A percentile compares a stretch with the other conserved stretches of the same genome.
phyloP scores from a whole-genome alignment of 2,888 invertebrate genomes.

The Nephrotoma appendiculata region DNA sequence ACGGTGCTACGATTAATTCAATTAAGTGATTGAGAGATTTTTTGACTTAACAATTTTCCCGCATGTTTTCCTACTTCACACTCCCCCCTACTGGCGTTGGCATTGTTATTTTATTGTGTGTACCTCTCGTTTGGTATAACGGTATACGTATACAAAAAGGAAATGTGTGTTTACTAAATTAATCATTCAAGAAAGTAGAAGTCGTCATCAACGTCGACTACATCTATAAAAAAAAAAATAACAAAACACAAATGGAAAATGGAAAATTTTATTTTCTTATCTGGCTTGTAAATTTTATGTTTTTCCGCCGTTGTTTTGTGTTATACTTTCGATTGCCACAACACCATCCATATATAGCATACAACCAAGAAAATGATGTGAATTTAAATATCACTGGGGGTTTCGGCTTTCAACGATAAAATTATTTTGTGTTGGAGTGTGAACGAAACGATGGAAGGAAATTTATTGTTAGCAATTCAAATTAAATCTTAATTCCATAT shows the following conservation, averaged over 20 bases:
- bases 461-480: neutral
- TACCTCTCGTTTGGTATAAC: neutral
- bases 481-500: neutral
- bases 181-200: neutral
- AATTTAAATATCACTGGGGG: neutral
- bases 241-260: neutral
- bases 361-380: neutral
- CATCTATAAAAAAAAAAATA: neutral
- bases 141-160: neutral
- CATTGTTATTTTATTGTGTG: neutral
- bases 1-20: neutral
- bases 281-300: neutral
- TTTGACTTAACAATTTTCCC: neutral
- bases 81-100: neutral
- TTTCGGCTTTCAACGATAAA: neutral
- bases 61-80: neutral
- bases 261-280: neutral
- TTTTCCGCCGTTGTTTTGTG: neutral
- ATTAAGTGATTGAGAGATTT: neutral
- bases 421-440: neutral
- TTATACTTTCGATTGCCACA: neutral
- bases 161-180: neutral
- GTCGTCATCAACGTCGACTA: neutral
- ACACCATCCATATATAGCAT: neutral
- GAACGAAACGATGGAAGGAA: neutral